Evolutionary conservation across 1,140 invertebrate genomes (phyloP), one percentile per base, ranked within the genome.

Genomic region (Brachionus paranguensis): DNA sequence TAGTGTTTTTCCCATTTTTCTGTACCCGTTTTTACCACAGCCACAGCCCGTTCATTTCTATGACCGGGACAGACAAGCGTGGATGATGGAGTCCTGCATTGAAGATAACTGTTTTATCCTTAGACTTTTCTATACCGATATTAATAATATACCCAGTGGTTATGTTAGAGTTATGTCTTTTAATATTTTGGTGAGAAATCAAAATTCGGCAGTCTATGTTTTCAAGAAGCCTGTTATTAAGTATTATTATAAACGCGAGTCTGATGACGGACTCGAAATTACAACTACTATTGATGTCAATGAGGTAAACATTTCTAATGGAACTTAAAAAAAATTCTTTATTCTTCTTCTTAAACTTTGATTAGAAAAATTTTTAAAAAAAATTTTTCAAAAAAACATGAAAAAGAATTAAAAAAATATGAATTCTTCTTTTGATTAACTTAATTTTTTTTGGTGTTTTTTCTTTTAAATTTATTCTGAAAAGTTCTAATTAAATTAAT

Each of bases 231-330:
- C 94, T 4, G 94, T 93, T 87, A 92, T 92, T 85, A 93, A 94
- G 85, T 96, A 95, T 87, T 96, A 95, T 87, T 92, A 94, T 8
- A 94, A 95, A 87, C 94, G 95, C 78, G 92, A 92, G 29, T 91
- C 91, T 0, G 94, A 95, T 87, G 94, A 95, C 86, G 94, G 94
- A 1, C 92, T 94, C 53, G 93, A 94, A 86, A 94, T 95, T 93
- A 93, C 94, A 86, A 94, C 81, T 17, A 83, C 81, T 12, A 68
- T 83, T n/a, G 81, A 83, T 45, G 81, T 83, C 17, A 68, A 83
- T 47, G 64, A 83, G 53, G 81, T 83, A 70, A 68, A 33, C 0
- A 41, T 78, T 47, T 55, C 4, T 60, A 12, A 78, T 45, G 37
- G 20, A 45, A 45, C n/a, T 14, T 3, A 4, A 41, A 76, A 45